Evolutionary conservation across 37 sponge, comb jelly and placozoan species (phyloP).

Genomic region (Cladorhizidae sp.): DNA sequence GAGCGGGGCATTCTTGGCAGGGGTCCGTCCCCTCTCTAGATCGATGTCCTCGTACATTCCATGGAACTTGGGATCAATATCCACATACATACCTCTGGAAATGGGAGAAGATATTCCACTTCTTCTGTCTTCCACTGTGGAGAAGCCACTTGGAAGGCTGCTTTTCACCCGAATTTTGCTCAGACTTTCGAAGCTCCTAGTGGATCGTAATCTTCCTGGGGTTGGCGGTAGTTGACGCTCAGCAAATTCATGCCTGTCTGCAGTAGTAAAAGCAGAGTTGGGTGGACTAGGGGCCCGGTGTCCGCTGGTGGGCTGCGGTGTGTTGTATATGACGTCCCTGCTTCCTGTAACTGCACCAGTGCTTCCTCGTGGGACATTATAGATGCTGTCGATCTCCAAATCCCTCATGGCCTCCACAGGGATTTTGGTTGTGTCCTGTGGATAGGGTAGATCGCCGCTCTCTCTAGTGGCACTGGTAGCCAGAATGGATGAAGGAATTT

Average conservation of each 20-base stretch:
- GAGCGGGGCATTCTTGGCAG: constrained; percentile 1
- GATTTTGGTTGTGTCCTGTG: neutral
- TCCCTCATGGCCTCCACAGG: neutral
- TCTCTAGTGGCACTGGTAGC: neutral
- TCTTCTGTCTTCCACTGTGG: neutral
- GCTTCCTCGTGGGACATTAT: neutral
- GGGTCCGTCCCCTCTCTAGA: neutral
- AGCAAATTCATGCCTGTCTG: no score
- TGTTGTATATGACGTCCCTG: neutral
- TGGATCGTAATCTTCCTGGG: neutral
- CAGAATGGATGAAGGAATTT: neutral
- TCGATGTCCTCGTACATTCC: neutral
- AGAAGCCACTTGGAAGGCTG: neutral
- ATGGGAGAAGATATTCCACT: neutral
- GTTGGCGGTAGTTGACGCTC: no score
- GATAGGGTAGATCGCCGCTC: neutral
- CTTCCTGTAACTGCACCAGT: neutral
- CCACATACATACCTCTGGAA: neutral
- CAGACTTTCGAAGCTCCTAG: constrained; percentile 19
- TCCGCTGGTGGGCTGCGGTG: neutral
- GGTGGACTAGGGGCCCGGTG: no score
- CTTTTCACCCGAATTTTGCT: neutral
- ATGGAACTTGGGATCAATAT: neutral
- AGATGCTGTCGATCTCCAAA: neutral
- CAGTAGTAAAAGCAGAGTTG: no score